phyloP scores from a whole-genome alignment of 2,888 invertebrate species.

The Aleiodes leptofemur region DNA sequence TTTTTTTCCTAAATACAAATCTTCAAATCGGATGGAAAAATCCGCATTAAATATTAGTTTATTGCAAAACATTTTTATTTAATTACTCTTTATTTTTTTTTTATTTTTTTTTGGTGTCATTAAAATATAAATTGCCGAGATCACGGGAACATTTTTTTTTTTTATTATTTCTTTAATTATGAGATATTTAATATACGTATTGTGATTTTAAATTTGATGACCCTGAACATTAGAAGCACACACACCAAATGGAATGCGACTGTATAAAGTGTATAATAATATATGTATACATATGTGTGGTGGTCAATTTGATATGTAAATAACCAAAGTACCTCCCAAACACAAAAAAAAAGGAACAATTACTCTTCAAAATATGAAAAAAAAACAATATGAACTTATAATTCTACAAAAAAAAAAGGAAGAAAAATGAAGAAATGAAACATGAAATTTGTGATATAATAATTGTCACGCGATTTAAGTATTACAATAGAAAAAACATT shows the following conservation, averaged over 20 bases:
- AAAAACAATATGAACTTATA: constrained; percentile 25
- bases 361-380: constrained; percentile 41
- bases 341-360: constrained; percentile 57
- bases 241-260: constrained; percentile 68
- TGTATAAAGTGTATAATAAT: constrained; percentile 55
- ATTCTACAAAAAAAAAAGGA: constrained; percentile 19
- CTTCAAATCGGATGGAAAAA: constrained; percentile 10
- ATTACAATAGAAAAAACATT: constrained; percentile 57
- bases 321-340: constrained; percentile 68
- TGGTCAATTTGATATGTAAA: constrained; percentile 69
- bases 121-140: constrained; percentile 46
- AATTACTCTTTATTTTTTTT: constrained; percentile 21
- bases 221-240: constrained; percentile 61
- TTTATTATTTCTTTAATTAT: constrained; percentile 11
- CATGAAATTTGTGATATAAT: constrained; percentile 38
- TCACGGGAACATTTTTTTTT: constrained; percentile 42
- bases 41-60: constrained; percentile 17
- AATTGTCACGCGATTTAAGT: constrained; percentile 55
- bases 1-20: constrained; percentile 21
- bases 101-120: constrained; percentile 31
- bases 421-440: constrained; percentile 36
- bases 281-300: constrained; percentile 52
- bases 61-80: constrained; percentile 18
- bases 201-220: constrained; percentile 51
- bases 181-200: constrained; percentile 45